Base-by-base conservation (phyloP, 1,140 invertebrate species). In the Lordiphosa collinella region DNA sequence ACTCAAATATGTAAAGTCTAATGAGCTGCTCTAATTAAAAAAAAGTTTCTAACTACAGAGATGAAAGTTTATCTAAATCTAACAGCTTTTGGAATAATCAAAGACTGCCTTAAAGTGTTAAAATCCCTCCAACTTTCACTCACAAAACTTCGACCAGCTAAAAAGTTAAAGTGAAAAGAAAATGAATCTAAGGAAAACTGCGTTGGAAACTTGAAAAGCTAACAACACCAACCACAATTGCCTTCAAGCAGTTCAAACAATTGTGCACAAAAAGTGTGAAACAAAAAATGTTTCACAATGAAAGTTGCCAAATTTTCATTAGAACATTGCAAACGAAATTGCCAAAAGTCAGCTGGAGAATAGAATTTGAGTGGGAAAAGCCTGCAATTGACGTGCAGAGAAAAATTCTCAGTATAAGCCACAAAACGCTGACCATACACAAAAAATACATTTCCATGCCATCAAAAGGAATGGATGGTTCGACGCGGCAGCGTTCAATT, bases 401-500 rank as follows among this genome's bases (percentile, higher is more conserved):
- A 18, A 1, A 18, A 18, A 18, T 18, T 18, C 18, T 4, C 18
- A 18, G 18, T 18, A 18, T 4, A 25, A 25, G 7, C 22, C 22
- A 25, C 22, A 25, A 25, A 0, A 0, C 1, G 6, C 3, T 10
- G 12, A 29, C 2, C 25, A 16, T 8, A 32, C 13, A 11, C 46
- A 2, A 50, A 34, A 41, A 40, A 46, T 9, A 3, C 12, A 13
- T 12, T 14, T 14, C 8, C 37, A 14, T 14, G 37, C 37, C 13
- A 40, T 25, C 37, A 14, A 13, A 13, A 12, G 13, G 9, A 40
- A 2, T 25, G 22, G 6, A 25, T 25, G 22, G 10, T 4, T 29
- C 41, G 18, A 12, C 22, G 22, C 11, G 22, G 47, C 60, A 67
- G 48, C 38, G 64, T 53, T 68, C 63, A 68, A 68, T 59, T 56